Base-by-base conservation (phyloP, 2,113 vertebrate species). In the Leptobrachium ailaonicum region DNA sequence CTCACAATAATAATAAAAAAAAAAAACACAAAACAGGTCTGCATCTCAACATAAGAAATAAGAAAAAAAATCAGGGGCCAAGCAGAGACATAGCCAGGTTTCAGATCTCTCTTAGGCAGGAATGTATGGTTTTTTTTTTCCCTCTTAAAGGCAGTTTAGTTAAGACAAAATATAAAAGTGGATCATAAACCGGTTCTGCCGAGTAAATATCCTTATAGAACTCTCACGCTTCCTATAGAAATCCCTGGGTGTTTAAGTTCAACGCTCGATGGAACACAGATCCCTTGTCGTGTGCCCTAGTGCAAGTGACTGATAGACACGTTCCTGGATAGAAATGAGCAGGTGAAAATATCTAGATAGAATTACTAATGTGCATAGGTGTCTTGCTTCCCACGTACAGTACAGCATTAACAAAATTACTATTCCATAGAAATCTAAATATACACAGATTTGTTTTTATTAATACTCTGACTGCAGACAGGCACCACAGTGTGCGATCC, bases 401-500 rank as follows among this genome's bases (percentile, higher is more conserved):
- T 62, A 85, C 83, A 73, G 20, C 20, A 32, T 32, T 32, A 87
- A 85, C 72, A 85, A 84, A 85, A 81, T 11, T 88, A 85, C 83
- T 86, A 85, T 82, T 83, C 87, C 75, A 84, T 85, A 77, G 77
- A 83, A 78, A 82, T 84, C 87, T 86, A 73, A 83, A 86, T 89
- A 90, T 85, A 84, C 84, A 88, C 83, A 90, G 86, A 73, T 73
- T 13, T 69, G n/a, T 83, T 60, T 63, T 60, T 63, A 90, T 85
- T 88, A 90, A 92, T 90, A 92, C 85, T 87, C 88, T 84, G 86
- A 88, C 84, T 88, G 87, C 83, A 94, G 91, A 93, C 90, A 95
- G 95, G 95, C 95, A 97, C 93, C 91, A 93, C 94, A 94, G 93
- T 95, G 94, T 95, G 91, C 91, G 90, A 93, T 88, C 91, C 91